Evolutionary conservation across 2,888 invertebrate genomes (phyloP), one percentile per base, ranked within the genome.

Genomic region (Anthophora plumipes): DNA sequence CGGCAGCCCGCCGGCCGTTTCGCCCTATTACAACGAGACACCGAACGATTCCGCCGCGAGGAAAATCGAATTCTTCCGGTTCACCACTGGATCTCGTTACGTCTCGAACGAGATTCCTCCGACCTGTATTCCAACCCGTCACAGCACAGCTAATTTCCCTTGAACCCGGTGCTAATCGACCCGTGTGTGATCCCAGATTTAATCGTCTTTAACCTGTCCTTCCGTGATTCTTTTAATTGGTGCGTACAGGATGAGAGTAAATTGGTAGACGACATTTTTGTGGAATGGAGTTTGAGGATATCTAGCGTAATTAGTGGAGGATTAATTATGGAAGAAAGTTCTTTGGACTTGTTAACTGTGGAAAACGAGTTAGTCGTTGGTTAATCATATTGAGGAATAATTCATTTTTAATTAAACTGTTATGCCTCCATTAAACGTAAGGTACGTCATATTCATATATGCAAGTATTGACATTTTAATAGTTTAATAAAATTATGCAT

Each of bases 41-140:
- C 59, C 82, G 84, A 61, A 78, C 77, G 73, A 86, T 81, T 74
- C 57, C 66, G 74, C 63, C 71, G 75, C 78, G 76, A 73, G 85
- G 61, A 70, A 69, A 70, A 79, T 70, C 63, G 64, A 71, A 86
- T 86, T 85, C 87, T 86, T 86, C 82, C 82, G 72, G 76, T 72
- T 77, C 72, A 66, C 69, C 77, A 69, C 72, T 72, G 82, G 43
- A 69, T 72, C 68, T 73, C 77, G 82, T 82, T 72, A 69, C 71
- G 48, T 75, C 60, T 60, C 77, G 17, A 80, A 86, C 61, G 77
- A 77, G 84, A 77, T 74, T 77, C 69, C 72, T 83, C 70, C 67
- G 54, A 31, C 31, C 31, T 11, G 52, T 8, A 22, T 43, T 9
- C 57, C 50, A 9, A 7, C 31, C 17, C 39, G 14, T 37, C 25